These are phyloP conservation scores for Piprites chloris DNA, from an alignment of 2,113 vertebrate genomes.

Conservation along the genomic window DNA sequence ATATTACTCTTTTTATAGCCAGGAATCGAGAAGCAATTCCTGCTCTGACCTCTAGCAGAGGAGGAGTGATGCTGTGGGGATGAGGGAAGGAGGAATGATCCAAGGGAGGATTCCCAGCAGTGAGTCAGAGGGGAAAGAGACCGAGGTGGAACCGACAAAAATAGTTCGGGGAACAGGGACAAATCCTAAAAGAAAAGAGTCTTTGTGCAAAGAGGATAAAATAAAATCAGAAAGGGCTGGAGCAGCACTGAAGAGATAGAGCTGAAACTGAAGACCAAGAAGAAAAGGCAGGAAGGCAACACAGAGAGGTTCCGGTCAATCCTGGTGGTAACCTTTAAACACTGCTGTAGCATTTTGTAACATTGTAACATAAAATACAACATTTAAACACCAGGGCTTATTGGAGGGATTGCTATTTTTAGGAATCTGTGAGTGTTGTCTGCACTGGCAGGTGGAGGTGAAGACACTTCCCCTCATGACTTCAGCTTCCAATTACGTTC, in stretches of 20 bases:
- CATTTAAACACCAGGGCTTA: background rate
- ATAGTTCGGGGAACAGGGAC: background rate
- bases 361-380: background rate
- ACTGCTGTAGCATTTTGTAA: background rate
- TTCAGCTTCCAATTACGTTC: background rate
- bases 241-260: background rate
- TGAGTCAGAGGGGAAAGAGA: conserved; percentile 6
- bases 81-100: background rate
- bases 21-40: background rate
- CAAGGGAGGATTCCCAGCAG: conserved; percentile 43
- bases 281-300: background rate
- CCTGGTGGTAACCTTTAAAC: background rate
- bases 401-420: background rate
- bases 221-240: background rate
- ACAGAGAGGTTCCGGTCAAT: background rate
- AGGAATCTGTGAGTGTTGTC: background rate
- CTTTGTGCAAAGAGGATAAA: conserved; percentile 3
- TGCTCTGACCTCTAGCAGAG: background rate
- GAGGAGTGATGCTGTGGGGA: background rate
- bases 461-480: background rate
- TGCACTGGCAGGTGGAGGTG: background rate
- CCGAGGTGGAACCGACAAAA: conserved; percentile 32
- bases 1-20: background rate
- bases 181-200: background rate
- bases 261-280: background rate